These are phyloP conservation scores for Nicator chloris DNA, from an alignment of 2,113 vertebrate species.

Conservation along the genomic window DNA sequence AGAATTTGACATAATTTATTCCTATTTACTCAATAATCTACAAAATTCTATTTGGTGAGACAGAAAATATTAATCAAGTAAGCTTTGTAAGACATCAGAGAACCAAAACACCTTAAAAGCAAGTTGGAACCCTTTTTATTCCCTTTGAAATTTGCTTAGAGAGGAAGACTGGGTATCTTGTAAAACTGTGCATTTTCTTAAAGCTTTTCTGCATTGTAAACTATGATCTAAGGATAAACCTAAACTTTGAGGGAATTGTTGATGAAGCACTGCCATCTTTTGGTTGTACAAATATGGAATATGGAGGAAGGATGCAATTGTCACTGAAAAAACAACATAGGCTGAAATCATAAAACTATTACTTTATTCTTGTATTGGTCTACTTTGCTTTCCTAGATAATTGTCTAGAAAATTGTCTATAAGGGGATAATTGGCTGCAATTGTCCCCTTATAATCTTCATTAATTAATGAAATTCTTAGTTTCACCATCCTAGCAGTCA, in stretches of 20 bases:
- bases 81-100: background rate
- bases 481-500: background rate
- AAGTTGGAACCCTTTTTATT: background rate
- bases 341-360: background rate
- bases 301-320: background rate
- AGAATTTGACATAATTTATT: background rate
- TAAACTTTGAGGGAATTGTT: slow-evolving; percentile 57
- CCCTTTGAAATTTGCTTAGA: background rate
- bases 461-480: no score
- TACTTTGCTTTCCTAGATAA: background rate
- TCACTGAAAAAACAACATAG: background rate
- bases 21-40: background rate
- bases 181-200: slow-evolving; percentile 28
- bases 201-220: background rate
- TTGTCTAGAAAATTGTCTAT: no score
- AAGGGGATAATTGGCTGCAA: background rate
- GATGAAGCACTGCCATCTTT: slow-evolving; percentile 82
- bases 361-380: background rate
- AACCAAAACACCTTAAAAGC: background rate
- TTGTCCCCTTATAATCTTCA: background rate
- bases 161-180: background rate
- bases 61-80: background rate
- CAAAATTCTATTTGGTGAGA: background rate
- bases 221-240: slow-evolving; percentile 13
- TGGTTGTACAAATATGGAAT: slow-evolving; percentile 67